These are phyloP conservation scores for Otolemur garnettii DNA, from an alignment of 2,113 vertebrate species.

Conservation along the genomic window DNA sequence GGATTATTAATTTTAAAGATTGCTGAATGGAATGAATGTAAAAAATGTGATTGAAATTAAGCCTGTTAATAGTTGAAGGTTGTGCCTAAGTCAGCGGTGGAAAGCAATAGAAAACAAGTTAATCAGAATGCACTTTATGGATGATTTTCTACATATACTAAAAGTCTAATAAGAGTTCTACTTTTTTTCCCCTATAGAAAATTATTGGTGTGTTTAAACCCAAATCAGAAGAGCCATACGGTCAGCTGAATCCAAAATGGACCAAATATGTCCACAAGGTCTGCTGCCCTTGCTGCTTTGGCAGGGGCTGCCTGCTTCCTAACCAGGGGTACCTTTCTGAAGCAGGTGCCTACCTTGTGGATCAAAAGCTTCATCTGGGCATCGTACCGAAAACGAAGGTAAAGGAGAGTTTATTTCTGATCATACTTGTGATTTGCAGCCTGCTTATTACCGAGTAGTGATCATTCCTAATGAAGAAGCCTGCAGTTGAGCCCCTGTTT, in stretches of 20 bases:
- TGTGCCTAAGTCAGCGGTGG: not conserved
- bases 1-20: not conserved
- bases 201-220: slow-evolving; percentile 98
- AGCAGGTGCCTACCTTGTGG: slow-evolving; percentile 95
- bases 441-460: not conserved
- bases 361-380: slow-evolving; percentile 94
- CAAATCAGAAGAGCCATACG: slow-evolving; percentile 99
- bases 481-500: not conserved
- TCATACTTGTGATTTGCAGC: not conserved
- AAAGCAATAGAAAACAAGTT: not conserved
- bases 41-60: slow-evolving; percentile 29
- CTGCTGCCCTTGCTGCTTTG: slow-evolving; percentile 99
- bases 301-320: slow-evolving; percentile 96
- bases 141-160: not conserved
- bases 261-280: slow-evolving; percentile 99
- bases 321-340: slow-evolving; percentile 99
- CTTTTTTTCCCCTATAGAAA: slow-evolving; percentile 88
- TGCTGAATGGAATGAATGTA: not conserved
- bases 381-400: slow-evolving; percentile 99
- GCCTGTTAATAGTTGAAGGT: not conserved
- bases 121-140: slow-evolving; percentile 19
- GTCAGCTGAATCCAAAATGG: slow-evolving; percentile 99
- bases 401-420: slow-evolving; percentile 42
- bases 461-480: not conserved
- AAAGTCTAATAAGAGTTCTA: slow-evolving; percentile 37